Evolutionary conservation across 2,797 vertebrate genomes (phyloP), one percentile per base, ranked within the genome.

Genomic region (Limosa lapponica): DNA sequence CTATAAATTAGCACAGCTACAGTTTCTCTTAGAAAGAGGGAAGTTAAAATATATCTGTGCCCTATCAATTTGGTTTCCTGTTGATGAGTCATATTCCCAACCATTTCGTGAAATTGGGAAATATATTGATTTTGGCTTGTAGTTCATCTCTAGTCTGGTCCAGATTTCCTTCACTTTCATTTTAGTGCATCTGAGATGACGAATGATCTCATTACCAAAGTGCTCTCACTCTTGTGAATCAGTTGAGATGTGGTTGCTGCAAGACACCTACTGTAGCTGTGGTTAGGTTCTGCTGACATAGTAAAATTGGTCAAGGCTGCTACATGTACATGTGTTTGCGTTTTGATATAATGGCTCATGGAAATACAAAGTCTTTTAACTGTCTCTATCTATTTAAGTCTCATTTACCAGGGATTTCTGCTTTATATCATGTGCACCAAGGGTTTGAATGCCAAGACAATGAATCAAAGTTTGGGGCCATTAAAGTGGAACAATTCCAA

Each of bases 61-160:
- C 72, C 62, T 95, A 69, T 93, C 80, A 96, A 5, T 87, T 93
- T 92, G 72, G 87, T 95, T 95, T 97, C 77, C 78, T 87, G 15
- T 58, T 87, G 27, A 73, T 95, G 90, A 94, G 37, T 95, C 90
- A 74, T 91, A 77, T 90, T 95, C 52, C 66, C 51, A 81, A 57
- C 65, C 69, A 64, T 89, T 95, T 62, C 93, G 82, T 83, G 72
- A 91, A 95, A 91, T 78, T 91, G 92, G 90, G 82, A 96, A 95
- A 89, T 94, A 44, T 69, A 97, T 96, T 90, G 95, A 96, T 97
- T 97, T 97, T 96, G 93, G 88, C 96, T 82, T 83, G 69, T 25
- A 75, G 39, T 80, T 95, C 43, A 59, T 55, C 74, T 83, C 69
- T 74, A 95, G 24, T 59, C 67, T 72, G 46, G 46, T 90, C 82